Conservation (phyloP, 1,140 invertebrate genomes). For the Parasteatoda tepidariorum region DNA sequence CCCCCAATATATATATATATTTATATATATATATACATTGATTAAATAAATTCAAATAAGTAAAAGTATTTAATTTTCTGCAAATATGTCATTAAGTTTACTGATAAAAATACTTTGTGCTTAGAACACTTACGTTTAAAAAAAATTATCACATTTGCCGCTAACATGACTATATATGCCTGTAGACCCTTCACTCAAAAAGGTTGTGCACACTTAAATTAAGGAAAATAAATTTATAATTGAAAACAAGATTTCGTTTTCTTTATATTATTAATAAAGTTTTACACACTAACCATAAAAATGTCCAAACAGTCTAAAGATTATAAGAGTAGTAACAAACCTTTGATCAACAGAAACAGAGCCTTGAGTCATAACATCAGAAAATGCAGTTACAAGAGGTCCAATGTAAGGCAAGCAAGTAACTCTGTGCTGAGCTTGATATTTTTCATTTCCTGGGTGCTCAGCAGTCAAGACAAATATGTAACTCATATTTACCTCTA, state of each 20-base stretch:
- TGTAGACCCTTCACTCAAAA: background rate
- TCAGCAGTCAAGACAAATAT: constrained; percentile 46
- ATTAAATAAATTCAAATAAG: no score
- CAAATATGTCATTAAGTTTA: no score
- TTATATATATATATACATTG: no score
- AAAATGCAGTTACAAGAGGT: constrained; percentile 41
- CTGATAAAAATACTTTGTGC: no score
- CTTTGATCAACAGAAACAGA: constrained; percentile 42
- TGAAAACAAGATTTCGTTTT: background rate
- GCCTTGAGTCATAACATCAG: constrained; percentile 29
- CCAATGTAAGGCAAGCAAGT: constrained; percentile 16
- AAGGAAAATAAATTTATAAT: background rate
- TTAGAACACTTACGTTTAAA: no score
- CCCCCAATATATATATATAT: no score
- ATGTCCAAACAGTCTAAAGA: background rate
- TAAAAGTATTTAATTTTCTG: no score
- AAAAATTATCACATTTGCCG: no score
- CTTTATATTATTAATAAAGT: background rate
- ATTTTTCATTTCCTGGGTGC: constrained; percentile 30
- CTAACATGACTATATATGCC: no score
- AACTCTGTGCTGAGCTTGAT: constrained; percentile 25
- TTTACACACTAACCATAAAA: background rate
- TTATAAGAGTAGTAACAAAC: background rate
- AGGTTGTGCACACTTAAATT: background rate
- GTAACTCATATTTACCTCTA: constrained; percentile 40